Percentiles rank a stretch among this genome's conserved stretches.
Conservation (phyloP, 1,140 invertebrate species). For the Drosophila ironensis region DNA sequence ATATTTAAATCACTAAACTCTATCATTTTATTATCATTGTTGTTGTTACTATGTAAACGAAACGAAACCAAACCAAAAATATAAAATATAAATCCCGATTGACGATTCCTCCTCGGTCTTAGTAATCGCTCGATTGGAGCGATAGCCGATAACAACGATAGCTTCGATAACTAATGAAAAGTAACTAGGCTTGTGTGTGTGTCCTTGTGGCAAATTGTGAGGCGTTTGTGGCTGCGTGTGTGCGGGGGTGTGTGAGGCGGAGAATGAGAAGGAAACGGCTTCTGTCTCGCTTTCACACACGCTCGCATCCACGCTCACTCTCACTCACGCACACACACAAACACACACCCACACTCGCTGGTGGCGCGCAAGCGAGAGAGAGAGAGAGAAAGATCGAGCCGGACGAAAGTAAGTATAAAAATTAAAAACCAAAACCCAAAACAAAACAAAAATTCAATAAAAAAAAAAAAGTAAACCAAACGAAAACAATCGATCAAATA, state of each 20-base stretch:
- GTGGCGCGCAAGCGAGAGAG: constrained; percentile 22
- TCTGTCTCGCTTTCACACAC: constrained; percentile 8
- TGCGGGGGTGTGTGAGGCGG: constrained; percentile 3
- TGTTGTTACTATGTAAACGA: constrained; percentile 72
- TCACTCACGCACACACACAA: constrained; percentile 3
- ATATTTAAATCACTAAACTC: constrained; percentile 77
- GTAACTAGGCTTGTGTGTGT: constrained; percentile 34
- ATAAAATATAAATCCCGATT: constrained; percentile 9
- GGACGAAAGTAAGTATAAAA: constrained; percentile 48
- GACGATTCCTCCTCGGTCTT: constrained; percentile 23
- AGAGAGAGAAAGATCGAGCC: constrained; percentile 23
- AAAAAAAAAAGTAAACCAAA: neutral
- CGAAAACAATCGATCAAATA: neutral
- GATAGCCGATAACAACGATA: constrained; percentile 10
- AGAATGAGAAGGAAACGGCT: neutral
- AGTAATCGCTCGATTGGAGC: constrained; percentile 22
- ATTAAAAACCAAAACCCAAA: constrained; percentile 17
- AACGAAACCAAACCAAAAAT: constrained; percentile 11
- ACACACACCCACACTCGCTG: constrained; percentile 24
- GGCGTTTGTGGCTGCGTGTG: constrained; percentile 2
- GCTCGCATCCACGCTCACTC: neutral
- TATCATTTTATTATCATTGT: constrained; percentile 78
- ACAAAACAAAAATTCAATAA: too few species aligned
- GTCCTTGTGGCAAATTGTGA: constrained; percentile 18
- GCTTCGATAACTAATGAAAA: constrained; percentile 31